These are phyloP conservation scores for Seladonia tumulorum DNA, from an alignment of 2,888 invertebrate species.

Conservation along the genomic window DNA sequence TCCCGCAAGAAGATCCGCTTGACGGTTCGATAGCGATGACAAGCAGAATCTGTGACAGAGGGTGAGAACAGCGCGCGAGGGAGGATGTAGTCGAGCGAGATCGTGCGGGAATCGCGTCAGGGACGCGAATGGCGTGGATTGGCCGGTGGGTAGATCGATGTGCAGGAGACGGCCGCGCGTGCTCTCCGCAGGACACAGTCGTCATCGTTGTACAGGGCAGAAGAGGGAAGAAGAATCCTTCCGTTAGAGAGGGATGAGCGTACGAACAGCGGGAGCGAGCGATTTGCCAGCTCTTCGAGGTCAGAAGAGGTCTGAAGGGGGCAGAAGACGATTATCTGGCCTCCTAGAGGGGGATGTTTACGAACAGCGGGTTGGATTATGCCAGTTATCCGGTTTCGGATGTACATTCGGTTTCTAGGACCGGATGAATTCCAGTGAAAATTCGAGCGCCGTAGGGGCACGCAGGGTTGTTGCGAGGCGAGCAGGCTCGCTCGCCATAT, in stretches of 20 bases:
- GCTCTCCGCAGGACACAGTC: neutral
- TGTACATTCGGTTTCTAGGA: neutral
- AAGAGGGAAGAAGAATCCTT: neutral
- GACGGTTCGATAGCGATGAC: neutral
- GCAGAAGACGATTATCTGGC: neutral
- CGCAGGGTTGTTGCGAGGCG: neutral
- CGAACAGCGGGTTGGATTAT: neutral
- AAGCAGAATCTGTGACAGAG: neutral
- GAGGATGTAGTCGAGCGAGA: neutral
- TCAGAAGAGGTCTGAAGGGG: neutral
- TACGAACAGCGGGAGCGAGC: neutral
- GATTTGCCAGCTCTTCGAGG: neutral
- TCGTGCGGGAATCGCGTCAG: conserved; percentile 32
- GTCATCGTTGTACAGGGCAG: neutral
- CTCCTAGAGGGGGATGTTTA: neutral
- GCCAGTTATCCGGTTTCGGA: neutral
- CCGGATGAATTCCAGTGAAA: conserved; percentile 22
- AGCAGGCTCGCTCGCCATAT: conserved; percentile 36
- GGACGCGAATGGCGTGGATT: conserved; percentile 34
- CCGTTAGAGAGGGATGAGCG: neutral
- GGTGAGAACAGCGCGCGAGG: neutral
- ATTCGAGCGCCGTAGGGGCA: neutral
- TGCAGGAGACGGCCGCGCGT: conserved; percentile 22
- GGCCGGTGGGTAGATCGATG: conserved; percentile 50
- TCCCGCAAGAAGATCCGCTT: neutral